Base-by-base conservation (phyloP, 2,888 invertebrate species). In the Ecliptopera silaceata region DNA sequence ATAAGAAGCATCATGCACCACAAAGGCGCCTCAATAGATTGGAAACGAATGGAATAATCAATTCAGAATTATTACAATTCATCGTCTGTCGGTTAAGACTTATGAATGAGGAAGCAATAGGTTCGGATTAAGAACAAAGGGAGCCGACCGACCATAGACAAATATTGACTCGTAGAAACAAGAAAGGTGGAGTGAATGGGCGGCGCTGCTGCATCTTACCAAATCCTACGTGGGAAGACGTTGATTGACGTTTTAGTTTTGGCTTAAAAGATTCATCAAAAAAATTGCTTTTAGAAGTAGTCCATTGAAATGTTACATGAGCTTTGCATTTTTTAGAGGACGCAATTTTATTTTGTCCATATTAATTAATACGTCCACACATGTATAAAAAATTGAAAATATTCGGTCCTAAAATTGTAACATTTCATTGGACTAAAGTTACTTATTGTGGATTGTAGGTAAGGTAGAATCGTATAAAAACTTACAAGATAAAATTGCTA, bases 101-200 rank as follows among this genome's bases (percentile, higher is more conserved):
- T 75, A 76, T 71, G 77, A 80, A 74, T 76, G 78, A 84, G 80
- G 82, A 80, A 83, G 84, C 82, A 79, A 82, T 83, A 79, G 80
- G 78, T 75, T 58, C 77, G 85, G 83, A 87, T 88, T 87, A 86
- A 70, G 62, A 75, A 84, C 86, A 91, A 90, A 88, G 87, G 75
- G 65, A 57, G 85, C 89, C 91, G 88, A 80, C 84, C 68, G 79
- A 69, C 76, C 74, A 74, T 80, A 76, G 84, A 84, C 89, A 90
- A 92, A 92, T 91, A 92, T 92, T 91, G 91, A 92, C 88, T 89
- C 67, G 80, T 82, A 86, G 86, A 90, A 89, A 90, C 86, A 87
- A 89, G 39, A 54, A 77, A 63, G 56, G 54, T 63, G 68, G 69
- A 72, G 66, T 52, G 61, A 77, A 74, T 67, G 11, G 44, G 17